Base-by-base conservation (phyloP, 2,797 vertebrate genomes). In the Tragelaphus eurycerus region DNA sequence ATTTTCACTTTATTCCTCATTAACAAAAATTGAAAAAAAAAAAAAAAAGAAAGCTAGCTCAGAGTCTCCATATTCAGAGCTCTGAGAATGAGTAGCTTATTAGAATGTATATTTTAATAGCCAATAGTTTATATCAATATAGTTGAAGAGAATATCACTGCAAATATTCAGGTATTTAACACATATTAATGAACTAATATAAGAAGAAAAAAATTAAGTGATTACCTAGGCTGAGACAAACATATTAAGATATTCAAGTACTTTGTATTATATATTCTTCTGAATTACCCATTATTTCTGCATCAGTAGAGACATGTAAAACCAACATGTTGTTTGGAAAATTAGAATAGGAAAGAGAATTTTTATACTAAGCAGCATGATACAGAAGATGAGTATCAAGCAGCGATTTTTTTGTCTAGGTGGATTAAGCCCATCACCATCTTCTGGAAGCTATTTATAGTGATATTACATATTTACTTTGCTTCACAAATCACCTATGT, bases 211-310 rank as follows among this genome's bases (percentile, higher is more conserved):
- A 15, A 8, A 3, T 34, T 71, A 89, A 71, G 23, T 67, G 55
- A 82, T 87, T 78, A 60, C 25, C 12, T 48, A 89, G 54, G 60
- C 16, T 78, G 57, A 92, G 38, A 48, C 3, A 48, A 54, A 90
- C 55, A 52, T 67, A 11, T 86, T 92, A 52, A 82, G 54, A 34
- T 27, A 52, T n/a, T 86, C 43, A 86, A 57, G 27, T 21, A 82
- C 15, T 67, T 38, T 89, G 21, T 59, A 57, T 55, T 34, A 86
- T 29, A 48, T 12, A 19, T 67, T 52, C 12, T 93, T 78, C 76
- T 85, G 67, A 92, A 89, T 92, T 86, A 60, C 86, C 89, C 81
- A 74, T 64, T 55, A 57, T 55, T 90, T 95, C 84, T 78, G 74
- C 23, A 38, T 89, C 79, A 89, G 10, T 38, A n/a, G 62, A 89